These are phyloP conservation scores for Zhengitettix transpicula DNA, from an alignment of 2,888 invertebrate species.

Conservation along the genomic window DNA sequence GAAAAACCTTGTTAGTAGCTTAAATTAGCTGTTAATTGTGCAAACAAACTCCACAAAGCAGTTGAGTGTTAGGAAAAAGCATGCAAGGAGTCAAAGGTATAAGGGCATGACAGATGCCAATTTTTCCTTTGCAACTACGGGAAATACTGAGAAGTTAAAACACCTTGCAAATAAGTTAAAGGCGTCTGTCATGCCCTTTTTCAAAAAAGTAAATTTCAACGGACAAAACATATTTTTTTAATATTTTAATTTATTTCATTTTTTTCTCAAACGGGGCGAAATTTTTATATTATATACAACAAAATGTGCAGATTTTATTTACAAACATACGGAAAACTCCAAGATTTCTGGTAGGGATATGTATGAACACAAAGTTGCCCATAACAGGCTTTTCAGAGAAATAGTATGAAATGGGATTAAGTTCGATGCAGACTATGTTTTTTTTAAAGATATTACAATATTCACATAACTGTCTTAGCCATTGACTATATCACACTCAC, in stretches of 20 bases:
- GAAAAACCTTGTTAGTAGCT: too few relatives aligned
- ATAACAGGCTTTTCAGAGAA: background rate
- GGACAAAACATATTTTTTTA: slow-evolving; percentile 1
- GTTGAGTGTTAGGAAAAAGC: background rate
- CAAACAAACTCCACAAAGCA: background rate
- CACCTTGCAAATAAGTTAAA: background rate
- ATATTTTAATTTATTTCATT: slow-evolving; percentile 13
- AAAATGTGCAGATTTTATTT: slow-evolving; percentile 13
- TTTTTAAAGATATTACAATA: background rate
- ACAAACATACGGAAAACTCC: slow-evolving; percentile 7
- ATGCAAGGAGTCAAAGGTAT: background rate
- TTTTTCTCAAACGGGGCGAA: slow-evolving; percentile 13
- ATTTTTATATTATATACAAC: slow-evolving; percentile 10
- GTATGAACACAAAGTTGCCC: background rate
- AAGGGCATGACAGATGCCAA: background rate
- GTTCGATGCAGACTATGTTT: slow-evolving; percentile 7
- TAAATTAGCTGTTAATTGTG: too few relatives aligned
- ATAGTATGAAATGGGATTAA: background rate
- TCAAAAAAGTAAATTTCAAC: background rate
- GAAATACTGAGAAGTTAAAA: background rate
- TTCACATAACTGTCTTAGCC: slow-evolving; percentile 5
- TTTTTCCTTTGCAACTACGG: background rate
- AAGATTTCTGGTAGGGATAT: background rate
- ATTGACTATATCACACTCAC: slow-evolving; percentile 11
- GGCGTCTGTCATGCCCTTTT: background rate